These are phyloP conservation scores for Stercorarius parasiticus DNA, from an alignment of 2,113 vertebrate species.

Conservation along the genomic window DNA sequence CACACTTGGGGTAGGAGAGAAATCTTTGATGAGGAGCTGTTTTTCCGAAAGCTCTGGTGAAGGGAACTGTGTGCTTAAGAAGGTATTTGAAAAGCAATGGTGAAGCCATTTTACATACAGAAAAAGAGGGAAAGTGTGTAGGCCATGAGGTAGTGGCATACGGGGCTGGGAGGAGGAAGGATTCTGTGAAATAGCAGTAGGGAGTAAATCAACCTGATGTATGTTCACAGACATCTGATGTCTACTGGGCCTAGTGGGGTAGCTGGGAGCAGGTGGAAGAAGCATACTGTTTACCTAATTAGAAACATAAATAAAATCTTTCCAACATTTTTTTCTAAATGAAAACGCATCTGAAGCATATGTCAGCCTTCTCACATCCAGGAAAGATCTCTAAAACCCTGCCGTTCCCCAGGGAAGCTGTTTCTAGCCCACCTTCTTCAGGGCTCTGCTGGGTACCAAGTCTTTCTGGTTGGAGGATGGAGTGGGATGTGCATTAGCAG, in stretches of 20 bases:
- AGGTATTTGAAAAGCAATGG: not conserved
- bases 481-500: not conserved
- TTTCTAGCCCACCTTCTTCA: not conserved
- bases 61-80: not conserved
- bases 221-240: conserved; percentile 17
- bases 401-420: not conserved
- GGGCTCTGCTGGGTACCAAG: not conserved
- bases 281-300: conserved; percentile 66
- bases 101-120: not conserved
- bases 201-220: conserved; percentile 26
- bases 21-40: not conserved
- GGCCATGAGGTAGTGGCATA: not conserved
- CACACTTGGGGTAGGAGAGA: not conserved
- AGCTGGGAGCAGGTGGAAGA: conserved; percentile 52
- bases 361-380: conserved; percentile 41
- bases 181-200: not conserved
- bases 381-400: not conserved
- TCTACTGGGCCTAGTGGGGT: conserved; percentile 31
- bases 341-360: conserved; percentile 49
- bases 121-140: not conserved
- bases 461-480: not conserved
- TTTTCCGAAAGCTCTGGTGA: not conserved
- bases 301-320: conserved; percentile 65
- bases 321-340: conserved; percentile 31
- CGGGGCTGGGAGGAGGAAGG: not conserved